These are phyloP conservation scores for Lophius piscatorius DNA, from an alignment of 2,113 vertebrate species.

Conservation along the genomic window DNA sequence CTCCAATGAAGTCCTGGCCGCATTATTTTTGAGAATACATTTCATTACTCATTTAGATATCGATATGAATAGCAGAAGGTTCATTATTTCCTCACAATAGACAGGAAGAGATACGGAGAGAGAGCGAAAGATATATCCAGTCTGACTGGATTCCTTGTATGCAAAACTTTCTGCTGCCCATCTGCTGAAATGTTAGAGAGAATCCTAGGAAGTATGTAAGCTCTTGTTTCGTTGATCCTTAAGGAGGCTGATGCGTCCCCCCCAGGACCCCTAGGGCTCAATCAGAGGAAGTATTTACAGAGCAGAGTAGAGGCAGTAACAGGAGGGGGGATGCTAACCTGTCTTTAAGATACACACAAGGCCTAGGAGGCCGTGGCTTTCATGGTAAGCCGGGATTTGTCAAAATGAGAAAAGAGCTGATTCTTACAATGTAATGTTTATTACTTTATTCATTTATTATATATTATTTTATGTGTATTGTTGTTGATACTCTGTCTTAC, in stretches of 20 bases:
- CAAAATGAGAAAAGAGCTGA: not conserved
- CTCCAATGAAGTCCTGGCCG: too few species aligned
- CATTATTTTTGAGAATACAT: too few species aligned
- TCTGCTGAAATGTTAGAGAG: not conserved
- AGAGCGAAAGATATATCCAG: not conserved
- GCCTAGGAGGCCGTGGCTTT: not conserved
- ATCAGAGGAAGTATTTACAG: slow-evolving; percentile 54
- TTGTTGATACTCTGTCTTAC: too few species aligned
- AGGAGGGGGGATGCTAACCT: slow-evolving; percentile 46
- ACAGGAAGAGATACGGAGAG: not conserved
- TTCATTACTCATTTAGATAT: too few species aligned
- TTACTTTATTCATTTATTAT: too few species aligned
- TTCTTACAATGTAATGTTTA: too few species aligned
- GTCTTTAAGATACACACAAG: not conserved
- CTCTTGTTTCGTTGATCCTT: slow-evolving; percentile 16
- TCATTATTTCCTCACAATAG: slow-evolving; percentile 7
- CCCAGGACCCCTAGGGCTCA: slow-evolving; percentile 35
- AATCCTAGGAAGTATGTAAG: not conserved
- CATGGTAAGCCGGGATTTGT: not conserved
- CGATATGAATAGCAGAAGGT: too few species aligned
- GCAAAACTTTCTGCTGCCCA: too few species aligned
- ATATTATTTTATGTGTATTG: too few species aligned
- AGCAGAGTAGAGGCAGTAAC: slow-evolving; percentile 19
- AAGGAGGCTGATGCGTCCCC: slow-evolving; percentile 4
- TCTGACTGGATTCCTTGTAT: slow-evolving; percentile 21